Conservation (phyloP, 2,113 vertebrate genomes). For the Narcine bancroftii region DNA sequence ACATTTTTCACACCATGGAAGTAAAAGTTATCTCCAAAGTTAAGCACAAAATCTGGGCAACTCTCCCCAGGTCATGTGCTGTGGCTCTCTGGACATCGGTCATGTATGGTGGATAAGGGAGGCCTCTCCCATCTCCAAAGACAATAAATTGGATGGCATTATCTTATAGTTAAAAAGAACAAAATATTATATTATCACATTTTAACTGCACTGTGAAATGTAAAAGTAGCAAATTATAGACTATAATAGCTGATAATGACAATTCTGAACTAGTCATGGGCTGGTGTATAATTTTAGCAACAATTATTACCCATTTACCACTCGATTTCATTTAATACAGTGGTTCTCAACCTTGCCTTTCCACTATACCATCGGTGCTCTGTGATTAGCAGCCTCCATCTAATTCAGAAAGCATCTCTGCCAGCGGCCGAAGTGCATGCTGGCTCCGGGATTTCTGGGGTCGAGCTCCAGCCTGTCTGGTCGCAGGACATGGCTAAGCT, state of each 20-base stretch:
- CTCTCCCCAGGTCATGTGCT: conserved; percentile 45
- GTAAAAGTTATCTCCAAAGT: conserved; percentile 59
- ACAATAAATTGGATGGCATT: conserved; percentile 47
- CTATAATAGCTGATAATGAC: neutral
- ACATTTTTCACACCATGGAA: conserved; percentile 47
- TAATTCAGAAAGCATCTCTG: too few species aligned
- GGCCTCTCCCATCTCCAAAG: conserved; percentile 55
- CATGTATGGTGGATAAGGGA: conserved; percentile 48
- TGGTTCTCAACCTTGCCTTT: too few species aligned
- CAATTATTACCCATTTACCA: neutral
- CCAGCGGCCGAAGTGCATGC: too few species aligned
- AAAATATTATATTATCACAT: neutral
- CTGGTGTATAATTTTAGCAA: neutral
- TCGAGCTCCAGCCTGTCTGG: too few species aligned
- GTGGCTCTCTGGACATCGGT: conserved; percentile 46
- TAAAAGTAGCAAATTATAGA: neutral
- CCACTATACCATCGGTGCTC: too few species aligned
- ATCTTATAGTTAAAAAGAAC: neutral
- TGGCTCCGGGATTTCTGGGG: too few species aligned
- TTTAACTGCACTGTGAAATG: neutral
- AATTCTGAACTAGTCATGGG: neutral
- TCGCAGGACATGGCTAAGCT: too few species aligned
- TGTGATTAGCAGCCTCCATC: too few species aligned
- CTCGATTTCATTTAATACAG: conserved; percentile 8
- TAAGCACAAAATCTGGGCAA: conserved; percentile 53